Percentiles rank a stretch among this genome's conserved stretches.
Evolutionary conservation across 2,888 invertebrate species (phyloP).

Genomic region (Griposia aprilina): DNA sequence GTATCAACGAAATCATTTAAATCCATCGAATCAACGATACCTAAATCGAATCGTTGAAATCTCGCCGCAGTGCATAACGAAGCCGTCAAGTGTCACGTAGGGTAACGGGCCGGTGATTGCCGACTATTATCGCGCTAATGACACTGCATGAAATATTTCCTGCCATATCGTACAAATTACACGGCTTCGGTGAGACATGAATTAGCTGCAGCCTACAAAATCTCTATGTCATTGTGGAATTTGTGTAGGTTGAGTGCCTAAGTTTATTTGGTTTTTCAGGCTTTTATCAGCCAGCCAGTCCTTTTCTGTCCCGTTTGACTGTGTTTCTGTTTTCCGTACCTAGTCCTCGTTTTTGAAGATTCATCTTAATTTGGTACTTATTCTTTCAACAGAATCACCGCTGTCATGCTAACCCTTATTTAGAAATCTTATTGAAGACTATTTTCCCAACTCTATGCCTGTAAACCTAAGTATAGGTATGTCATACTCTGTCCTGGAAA

Average conservation of each 20-base stretch:
- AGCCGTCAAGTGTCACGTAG: constrained; percentile 43
- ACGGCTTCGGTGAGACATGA: background rate
- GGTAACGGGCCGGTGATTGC: constrained; percentile 47
- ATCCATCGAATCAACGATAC: background rate
- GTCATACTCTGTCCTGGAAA: background rate
- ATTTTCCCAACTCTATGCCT: background rate
- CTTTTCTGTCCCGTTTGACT: background rate
- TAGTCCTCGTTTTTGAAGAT: background rate
- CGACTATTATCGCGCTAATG: constrained; percentile 46
- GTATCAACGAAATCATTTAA: background rate
- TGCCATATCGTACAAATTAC: constrained; percentile 39
- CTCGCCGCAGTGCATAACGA: background rate
- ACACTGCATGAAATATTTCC: constrained; percentile 41
- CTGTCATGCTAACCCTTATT: background rate
- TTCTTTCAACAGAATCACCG: background rate
- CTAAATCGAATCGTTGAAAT: constrained; percentile 7
- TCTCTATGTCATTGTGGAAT: background rate
- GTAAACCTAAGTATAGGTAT: background rate
- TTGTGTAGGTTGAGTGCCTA: background rate
- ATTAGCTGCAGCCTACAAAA: constrained; percentile 7
- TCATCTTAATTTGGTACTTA: background rate
- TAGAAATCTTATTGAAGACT: background rate
- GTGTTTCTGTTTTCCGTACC: background rate
- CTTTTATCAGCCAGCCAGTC: background rate
- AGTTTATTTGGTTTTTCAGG: background rate